Evolutionary conservation across 2,888 invertebrate species (phyloP), one percentile per base, ranked within the genome.

Genomic region (Thereva unica): DNA sequence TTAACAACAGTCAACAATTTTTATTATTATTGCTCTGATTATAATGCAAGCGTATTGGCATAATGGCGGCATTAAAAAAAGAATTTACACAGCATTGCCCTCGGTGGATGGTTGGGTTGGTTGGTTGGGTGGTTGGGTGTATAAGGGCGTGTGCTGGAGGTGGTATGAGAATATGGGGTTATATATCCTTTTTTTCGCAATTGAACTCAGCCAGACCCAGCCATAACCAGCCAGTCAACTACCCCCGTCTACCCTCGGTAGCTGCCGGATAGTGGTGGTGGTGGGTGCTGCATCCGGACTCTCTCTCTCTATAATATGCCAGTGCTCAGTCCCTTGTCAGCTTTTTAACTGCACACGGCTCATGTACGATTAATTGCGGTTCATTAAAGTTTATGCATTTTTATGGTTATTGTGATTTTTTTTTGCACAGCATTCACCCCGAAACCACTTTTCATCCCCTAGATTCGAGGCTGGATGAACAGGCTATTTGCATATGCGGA

Each of bases 331-430:
- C 23, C 23, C 23, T 23, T 23, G 5, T 12, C 6, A 9, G 7
- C 50, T 5, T 50, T 50, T 50, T 23, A 50, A 38, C 34, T 50
- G 50, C 50, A 50, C 61, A 49, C 45, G 50, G 74, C 74, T 77
- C 70, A 75, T 78, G 76, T 76, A 78, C 77, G 77, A 79, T 79
- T 79, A 79, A 79, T 79, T 79, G 79, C 77, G 76, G 76, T 78
- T 78, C 79, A 79, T 79, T 79, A 77, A 78, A 78, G 77, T 79
- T 79, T 77, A 78, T 79, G 50, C 50, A 61, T 44, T 61, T 61
- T 61, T 61, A 61, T 61, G 61, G 61, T 61, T 61, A 61, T 61
- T 61, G 61, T 41, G 23, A 61, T 40, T 23, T 44, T 10, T 44
- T 61, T 49, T 44, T 44, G n/a, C n/a, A 8, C 44, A 44, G 2